A percentile compares a stretch with the other conserved stretches of the same genome.
phyloP scores from a whole-genome alignment of 1,140 invertebrate genomes.

The Idris sp. region DNA sequence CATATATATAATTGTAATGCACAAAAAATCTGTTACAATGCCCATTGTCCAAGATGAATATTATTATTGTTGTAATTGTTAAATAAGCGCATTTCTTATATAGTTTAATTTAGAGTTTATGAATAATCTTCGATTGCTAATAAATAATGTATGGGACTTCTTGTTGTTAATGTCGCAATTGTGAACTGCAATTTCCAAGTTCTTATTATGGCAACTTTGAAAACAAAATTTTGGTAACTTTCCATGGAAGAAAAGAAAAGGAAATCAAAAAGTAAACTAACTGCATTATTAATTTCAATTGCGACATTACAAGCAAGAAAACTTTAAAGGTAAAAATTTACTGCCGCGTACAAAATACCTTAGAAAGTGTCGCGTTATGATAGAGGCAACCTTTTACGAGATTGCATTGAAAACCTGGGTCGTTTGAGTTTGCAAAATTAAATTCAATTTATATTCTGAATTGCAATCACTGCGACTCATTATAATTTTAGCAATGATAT shows the following conservation, averaged over 20 bases:
- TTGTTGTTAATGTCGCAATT: conserved; percentile 28
- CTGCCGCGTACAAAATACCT: conserved; percentile 36
- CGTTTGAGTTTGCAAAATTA: too few relatives aligned
- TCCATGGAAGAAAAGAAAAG: too few relatives aligned
- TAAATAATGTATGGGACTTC: conserved; percentile 20
- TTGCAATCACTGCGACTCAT: too few relatives aligned
- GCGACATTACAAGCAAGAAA: conserved; percentile 39
- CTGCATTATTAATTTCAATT: conserved; percentile 16
- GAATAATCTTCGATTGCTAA: conserved; percentile 47
- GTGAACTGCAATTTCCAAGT: conserved; percentile 14
- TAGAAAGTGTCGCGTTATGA: conserved; percentile 20
- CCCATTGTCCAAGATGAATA: conserved; percentile 41
- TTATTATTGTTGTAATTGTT: conserved; percentile 62
- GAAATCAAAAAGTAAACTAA: conserved; percentile 4
- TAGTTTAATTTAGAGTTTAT: conserved; percentile 66
- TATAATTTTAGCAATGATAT: too few relatives aligned
- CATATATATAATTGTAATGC: conserved; percentile 12
- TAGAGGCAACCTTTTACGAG: conserved; percentile 5
- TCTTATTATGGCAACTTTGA: conserved; percentile 12
- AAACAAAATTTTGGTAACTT: too few relatives aligned
- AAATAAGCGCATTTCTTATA: conserved; percentile 59
- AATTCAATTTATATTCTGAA: too few relatives aligned
- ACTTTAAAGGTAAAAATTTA: conserved; percentile 35
- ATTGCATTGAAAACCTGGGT: conserved; percentile 23
- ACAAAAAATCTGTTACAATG: conserved; percentile 20